These are phyloP conservation scores for Geodia barretti DNA, from an alignment of 37 sponge, comb jelly and placozoan genomes.

Conservation along the genomic window DNA sequence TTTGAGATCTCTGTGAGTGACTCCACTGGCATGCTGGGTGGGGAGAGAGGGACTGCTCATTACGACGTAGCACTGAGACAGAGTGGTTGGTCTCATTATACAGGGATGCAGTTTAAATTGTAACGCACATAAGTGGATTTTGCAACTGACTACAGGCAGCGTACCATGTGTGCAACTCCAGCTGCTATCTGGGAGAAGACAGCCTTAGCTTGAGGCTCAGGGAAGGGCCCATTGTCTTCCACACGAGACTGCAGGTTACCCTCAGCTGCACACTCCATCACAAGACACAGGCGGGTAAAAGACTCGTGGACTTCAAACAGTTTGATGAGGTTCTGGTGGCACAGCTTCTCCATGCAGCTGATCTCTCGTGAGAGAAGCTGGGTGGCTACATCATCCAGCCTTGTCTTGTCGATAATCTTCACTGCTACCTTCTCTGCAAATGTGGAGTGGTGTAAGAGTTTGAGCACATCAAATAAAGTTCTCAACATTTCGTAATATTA, in stretches of 20 bases:
- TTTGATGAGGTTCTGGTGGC: constrained; percentile 74
- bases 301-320: constrained; percentile 82
- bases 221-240: constrained; percentile 38
- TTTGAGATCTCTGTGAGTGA: constrained; percentile 84
- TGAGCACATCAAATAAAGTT: no score
- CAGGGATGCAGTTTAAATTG: not conserved
- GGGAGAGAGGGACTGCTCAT: not conserved
- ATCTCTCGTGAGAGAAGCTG: constrained; percentile 83
- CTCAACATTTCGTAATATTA: no score
- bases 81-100: not conserved
- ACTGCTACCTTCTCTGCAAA: constrained; percentile 85
- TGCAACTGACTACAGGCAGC: no score
- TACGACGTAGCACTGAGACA: not conserved
- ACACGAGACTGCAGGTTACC: constrained; percentile 65
- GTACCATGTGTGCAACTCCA: constrained; percentile 82
- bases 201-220: constrained; percentile 58
- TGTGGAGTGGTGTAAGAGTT: no score
- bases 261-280: constrained; percentile 79
- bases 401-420: constrained; percentile 84
- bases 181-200: constrained; percentile 68
- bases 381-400: constrained; percentile 57
- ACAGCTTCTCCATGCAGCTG: constrained; percentile 71
- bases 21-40: constrained; percentile 66
- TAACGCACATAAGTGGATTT: not conserved
- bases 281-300: constrained; percentile 54